A percentile compares a stretch with the other conserved stretches of the same genome.
Evolutionary conservation across 37 sponge, comb jelly and placozoan genomes (phyloP).

Genomic region (Hexactinellida sp.): DNA sequence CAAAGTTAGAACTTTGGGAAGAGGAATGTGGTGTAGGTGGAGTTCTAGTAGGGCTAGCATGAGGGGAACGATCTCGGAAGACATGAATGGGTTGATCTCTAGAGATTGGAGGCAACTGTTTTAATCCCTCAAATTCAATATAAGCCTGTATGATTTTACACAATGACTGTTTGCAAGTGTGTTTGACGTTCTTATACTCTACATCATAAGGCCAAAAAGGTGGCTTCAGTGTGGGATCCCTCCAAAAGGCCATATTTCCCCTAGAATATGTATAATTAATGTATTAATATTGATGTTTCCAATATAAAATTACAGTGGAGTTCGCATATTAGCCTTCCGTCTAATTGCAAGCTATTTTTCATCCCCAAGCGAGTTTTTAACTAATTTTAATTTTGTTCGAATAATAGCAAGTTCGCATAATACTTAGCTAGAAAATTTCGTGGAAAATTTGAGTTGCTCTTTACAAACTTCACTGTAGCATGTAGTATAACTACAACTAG

Average conservation of each 20-base stretch:
- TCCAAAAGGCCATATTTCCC: not conserved
- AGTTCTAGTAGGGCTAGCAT: not conserved
- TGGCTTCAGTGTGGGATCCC: not conserved
- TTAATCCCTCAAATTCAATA: not conserved
- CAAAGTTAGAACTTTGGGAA: not conserved
- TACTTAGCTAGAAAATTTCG: too few relatives aligned
- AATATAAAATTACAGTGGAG: too few relatives aligned
- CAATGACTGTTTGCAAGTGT: not conserved
- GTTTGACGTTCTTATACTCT: not conserved
- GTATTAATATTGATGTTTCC: too few relatives aligned
- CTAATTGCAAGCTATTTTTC: too few relatives aligned
- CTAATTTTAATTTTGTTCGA: too few relatives aligned
- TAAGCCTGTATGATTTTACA: not conserved
- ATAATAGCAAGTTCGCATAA: too few relatives aligned
- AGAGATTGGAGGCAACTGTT: not conserved
- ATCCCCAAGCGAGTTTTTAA: too few relatives aligned
- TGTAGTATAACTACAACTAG: too few relatives aligned
- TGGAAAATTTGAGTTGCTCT: too few relatives aligned
- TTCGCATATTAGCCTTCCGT: too few relatives aligned
- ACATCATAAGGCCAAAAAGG: not conserved
- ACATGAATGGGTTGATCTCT: not conserved
- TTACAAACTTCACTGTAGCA: too few relatives aligned
- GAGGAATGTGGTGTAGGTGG: not conserved
- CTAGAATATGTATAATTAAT: not conserved
- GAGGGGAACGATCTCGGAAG: not conserved